These are phyloP conservation scores for Matsumyia berberina DNA, from an alignment of 2,888 invertebrate species.

Conservation along the genomic window DNA sequence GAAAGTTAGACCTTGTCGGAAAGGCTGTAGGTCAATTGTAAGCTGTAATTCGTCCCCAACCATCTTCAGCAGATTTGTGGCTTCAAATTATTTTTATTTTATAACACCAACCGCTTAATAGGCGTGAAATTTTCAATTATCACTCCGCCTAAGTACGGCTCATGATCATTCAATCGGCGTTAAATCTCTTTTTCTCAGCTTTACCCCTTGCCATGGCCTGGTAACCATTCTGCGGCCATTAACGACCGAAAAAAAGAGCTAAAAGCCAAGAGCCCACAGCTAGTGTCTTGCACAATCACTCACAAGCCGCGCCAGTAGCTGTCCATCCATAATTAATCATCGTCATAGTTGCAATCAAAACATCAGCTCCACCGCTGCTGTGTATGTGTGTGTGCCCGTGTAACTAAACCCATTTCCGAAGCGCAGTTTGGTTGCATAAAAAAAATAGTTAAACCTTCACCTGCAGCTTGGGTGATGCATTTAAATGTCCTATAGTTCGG, in stretches of 20 bases:
- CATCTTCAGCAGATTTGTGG: too few species aligned
- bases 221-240: constrained; percentile 36
- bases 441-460: constrained; percentile 32
- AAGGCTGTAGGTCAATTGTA: too few species aligned
- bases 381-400: not conserved
- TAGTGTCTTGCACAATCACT: constrained; percentile 23
- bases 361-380: too few species aligned
- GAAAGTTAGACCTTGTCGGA: too few species aligned
- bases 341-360: constrained; percentile 50
- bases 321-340: constrained; percentile 49
- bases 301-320: constrained; percentile 10
- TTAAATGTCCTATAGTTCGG: constrained; percentile 58
- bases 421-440: constrained; percentile 51
- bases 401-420: constrained; percentile 3
- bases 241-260: constrained; percentile 5
- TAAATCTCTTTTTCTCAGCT: not conserved
- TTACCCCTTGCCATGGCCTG: not conserved
- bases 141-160: not conserved
- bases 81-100: too few species aligned
- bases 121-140: not conserved
- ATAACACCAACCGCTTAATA: not conserved
- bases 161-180: constrained; percentile 6
- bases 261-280: not conserved
- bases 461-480: constrained; percentile 51
- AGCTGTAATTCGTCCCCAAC: too few species aligned